A percentile compares a stretch with the other conserved stretches of the same genome.
These are phyloP conservation scores for Lutjanus erythropterus DNA, from an alignment of 2,113 vertebrate species.

Conservation along the genomic window DNA sequence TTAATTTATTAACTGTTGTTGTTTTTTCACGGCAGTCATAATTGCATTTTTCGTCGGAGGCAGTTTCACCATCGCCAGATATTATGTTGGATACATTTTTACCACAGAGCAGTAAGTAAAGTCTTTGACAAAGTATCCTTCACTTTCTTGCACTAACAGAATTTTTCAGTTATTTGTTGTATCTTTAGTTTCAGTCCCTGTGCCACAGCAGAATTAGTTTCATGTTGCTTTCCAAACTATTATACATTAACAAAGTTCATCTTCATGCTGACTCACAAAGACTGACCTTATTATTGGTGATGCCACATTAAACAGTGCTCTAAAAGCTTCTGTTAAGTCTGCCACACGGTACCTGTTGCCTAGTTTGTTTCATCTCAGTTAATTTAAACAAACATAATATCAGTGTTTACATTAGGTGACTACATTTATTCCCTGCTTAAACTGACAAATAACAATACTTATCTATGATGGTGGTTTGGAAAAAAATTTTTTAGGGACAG, in stretches of 20 bases:
- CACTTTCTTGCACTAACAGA: background rate
- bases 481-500: too few relatives aligned
- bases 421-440: background rate
- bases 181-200: background rate
- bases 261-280: background rate
- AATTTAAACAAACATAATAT: background rate
- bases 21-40: slow-evolving; percentile 78
- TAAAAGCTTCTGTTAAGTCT: too few relatives aligned
- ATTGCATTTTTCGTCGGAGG: slow-evolving; percentile 80
- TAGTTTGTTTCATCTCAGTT: background rate
- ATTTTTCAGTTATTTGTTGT: background rate
- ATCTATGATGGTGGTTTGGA: background rate
- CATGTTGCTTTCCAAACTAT: background rate
- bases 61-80: slow-evolving; percentile 74
- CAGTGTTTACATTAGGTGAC: background rate
- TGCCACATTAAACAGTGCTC: slow-evolving; percentile 1
- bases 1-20: background rate
- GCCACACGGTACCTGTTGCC: background rate
- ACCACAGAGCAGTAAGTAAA: slow-evolving; percentile 88
- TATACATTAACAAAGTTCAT: background rate
- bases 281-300: background rate
- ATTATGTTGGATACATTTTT: slow-evolving; percentile 89
- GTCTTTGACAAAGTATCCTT: background rate
- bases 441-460: background rate
- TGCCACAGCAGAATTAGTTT: background rate